phyloP scores from a whole-genome alignment of 2,113 vertebrate genomes.

The Indicator indicator region DNA sequence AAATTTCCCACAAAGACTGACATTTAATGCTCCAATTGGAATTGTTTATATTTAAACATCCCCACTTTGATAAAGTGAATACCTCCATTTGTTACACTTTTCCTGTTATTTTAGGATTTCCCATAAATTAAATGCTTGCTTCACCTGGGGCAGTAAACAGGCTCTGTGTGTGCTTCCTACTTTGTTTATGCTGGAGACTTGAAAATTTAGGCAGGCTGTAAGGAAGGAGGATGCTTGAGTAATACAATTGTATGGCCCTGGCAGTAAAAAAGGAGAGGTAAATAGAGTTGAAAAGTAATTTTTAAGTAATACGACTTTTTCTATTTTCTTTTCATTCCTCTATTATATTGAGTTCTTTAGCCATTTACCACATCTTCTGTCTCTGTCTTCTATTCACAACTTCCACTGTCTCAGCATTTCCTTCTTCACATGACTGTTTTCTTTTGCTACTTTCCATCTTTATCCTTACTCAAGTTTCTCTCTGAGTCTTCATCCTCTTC shows the following conservation, averaged over 20 bases:
- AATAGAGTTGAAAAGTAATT: neutral
- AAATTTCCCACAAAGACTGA: neutral
- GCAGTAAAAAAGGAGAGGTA: neutral
- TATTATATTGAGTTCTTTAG: neutral
- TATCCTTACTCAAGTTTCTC: neutral
- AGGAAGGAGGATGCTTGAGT: neutral
- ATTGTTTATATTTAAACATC: neutral
- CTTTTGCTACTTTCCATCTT: neutral
- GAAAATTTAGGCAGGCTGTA: neutral
- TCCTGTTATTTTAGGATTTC: neutral
- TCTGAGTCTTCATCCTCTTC: neutral
- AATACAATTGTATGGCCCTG: neutral
- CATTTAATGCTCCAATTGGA: neutral
- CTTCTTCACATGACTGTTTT: neutral
- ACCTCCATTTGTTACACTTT: neutral
- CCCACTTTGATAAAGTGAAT: neutral
- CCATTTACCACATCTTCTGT: neutral
- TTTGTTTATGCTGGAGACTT: neutral
- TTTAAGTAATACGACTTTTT: neutral
- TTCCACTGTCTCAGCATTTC: neutral
- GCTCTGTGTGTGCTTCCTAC: fast-evolving
- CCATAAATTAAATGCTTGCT: neutral
- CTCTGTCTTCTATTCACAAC: neutral
- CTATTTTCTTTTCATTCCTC: neutral
- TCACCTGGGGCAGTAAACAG: neutral